A percentile compares a stretch with the other conserved stretches of the same genome.
These are phyloP conservation scores for Ctenomys sociabilis DNA, from an alignment of 2,113 vertebrate species.

Conservation along the genomic window DNA sequence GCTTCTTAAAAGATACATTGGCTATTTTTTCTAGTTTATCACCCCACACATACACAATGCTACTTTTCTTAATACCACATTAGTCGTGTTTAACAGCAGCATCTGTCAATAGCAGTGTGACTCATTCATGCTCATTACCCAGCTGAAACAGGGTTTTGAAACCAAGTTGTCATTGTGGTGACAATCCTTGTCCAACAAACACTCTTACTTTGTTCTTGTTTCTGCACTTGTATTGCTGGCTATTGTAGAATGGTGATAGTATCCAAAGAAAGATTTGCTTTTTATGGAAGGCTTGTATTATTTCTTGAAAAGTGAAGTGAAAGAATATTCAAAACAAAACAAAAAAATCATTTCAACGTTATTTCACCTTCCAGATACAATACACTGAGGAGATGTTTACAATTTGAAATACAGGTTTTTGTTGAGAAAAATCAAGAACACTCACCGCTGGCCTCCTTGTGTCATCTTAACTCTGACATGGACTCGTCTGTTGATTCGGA, in stretches of 20 bases:
- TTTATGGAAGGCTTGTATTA: neutral
- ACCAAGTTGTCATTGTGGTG: neutral
- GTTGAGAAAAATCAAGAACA: neutral
- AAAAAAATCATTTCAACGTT: conserved; percentile 40
- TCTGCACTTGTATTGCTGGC: neutral
- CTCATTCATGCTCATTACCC: neutral
- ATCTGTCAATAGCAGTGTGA: neutral
- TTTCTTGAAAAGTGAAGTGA: neutral
- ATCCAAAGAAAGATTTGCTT: neutral
- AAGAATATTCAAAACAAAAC: neutral
- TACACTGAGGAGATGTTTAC: neutral
- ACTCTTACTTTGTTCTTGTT: neutral
- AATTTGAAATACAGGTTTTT: conserved; percentile 53
- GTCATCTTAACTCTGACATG: conserved; percentile 7
- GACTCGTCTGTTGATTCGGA: neutral
- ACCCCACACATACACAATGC: neutral
- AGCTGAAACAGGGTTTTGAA: neutral
- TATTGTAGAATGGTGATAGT: neutral
- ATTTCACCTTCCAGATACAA: conserved; percentile 46
- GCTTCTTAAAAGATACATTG: neutral
- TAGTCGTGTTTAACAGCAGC: neutral
- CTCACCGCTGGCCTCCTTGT: conserved; percentile 7
- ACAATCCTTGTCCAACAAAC: neutral
- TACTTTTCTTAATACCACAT: neutral
- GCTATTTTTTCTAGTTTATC: neutral